Evolutionary conservation across 2,797 vertebrate genomes (phyloP), one percentile per base, ranked within the genome.

Genomic region (Thamnophis elegans): DNA sequence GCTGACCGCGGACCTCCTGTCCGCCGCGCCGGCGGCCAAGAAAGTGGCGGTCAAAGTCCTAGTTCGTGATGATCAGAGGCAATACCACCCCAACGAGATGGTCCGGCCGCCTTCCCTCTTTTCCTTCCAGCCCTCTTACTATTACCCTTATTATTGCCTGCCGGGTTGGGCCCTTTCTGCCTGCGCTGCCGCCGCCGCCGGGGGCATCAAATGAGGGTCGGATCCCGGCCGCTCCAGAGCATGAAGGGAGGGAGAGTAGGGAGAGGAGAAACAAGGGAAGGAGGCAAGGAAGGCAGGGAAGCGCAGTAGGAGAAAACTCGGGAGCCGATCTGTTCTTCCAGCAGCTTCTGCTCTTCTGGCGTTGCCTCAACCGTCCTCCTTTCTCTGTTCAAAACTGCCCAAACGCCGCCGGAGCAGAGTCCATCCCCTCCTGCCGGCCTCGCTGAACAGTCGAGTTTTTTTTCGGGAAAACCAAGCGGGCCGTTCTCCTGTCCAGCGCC

Each of bases 31-130:
- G 2, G 98, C 99, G 1, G 99, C 99, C 94, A 99, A 99, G 97
- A 99, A 99, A 93, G 99, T 99, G 96, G 99, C 99, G 1, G 99
- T 99, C 90, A 99, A 99, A 62, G 99, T 99, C 92, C 97, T 99
- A 92, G 99, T 99, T 87, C 98, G 99, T 54, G 99, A 99, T 97
- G 99, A 99, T 97, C 99, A 99, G 97, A 98, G 99, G 98, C 99
- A 99, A 97, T 99, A 99, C 96, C 97, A 97, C 95, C 99, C 99
- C 0, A 99, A 99, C 22, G 99, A 99, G 96, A 98, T 99, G 94
- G 97, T 99, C 94, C 97, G 99, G 95, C 99, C 99, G 2, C 99
- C 99, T 88, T 99, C 99, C 62, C 96, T 98, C 56, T 96, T 97
- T 89, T 96, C 97, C 0, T 96, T 98, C 54, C 98, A 97, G 92